Evolutionary conservation across 2,888 invertebrate genomes (phyloP), one percentile per base, ranked within the genome.

Genomic region (Leucania comma): DNA sequence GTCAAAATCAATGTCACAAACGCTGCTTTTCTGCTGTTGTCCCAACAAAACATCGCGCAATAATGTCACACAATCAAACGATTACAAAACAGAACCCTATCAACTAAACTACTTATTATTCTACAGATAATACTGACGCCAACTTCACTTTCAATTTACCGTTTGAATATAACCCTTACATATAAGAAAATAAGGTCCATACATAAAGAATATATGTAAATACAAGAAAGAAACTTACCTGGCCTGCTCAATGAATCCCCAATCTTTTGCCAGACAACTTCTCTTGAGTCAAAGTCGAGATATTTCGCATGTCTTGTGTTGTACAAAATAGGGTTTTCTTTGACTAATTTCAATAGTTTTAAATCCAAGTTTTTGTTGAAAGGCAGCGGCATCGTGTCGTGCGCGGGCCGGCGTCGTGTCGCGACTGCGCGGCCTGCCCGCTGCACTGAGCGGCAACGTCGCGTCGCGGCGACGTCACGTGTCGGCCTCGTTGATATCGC

Each of bases 221-320:
- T 63, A 26, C 1, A 53, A 22, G 24, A 51, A 77, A 42, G 8
- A 57, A 80, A 91, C 92, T 92, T 79, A 95, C 95, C 92, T 46
- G 95, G 93, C 62, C 92, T 89, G 66, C 88, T 89, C 32, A 95
- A 72, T 0, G 84, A 75, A 59, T 95, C 95, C 10, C 94, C 95
- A 35, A 95, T 95, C 79, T 92, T 93, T 82, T 94, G 93, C 95
- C 95, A 95, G 42, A 92, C 85, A 0, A 93, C 93, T 83, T 95
- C 95, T 46, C 94, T 88, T 0, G 90, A 84, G 66, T 95, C 93
- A 12, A 88, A 90, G 64, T 94, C 92, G 67, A 92, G 72, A 72
- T 94, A 94, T 69, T 94, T 93, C 0, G 90, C 83, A 42, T 94
- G 91, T n/a, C 88, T 89, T 0, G 90, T 84, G 68, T 95, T 91